These are phyloP conservation scores for Ctenopoma kingsleyae DNA, from an alignment of 2,797 vertebrate species.

Conservation along the genomic window DNA sequence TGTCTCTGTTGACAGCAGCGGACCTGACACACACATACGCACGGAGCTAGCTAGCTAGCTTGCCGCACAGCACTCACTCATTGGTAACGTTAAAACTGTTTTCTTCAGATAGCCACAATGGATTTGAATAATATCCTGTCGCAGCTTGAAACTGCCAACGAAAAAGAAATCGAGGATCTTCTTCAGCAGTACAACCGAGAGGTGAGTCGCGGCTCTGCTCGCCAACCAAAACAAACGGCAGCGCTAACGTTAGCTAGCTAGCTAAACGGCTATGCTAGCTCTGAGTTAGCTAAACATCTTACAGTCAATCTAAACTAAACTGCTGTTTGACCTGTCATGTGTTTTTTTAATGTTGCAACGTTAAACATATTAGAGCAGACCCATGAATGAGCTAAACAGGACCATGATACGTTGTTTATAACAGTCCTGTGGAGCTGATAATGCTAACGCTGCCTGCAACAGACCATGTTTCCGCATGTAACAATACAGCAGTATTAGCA, in stretches of 20 bases:
- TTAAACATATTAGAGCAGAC: not conserved
- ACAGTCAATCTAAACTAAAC: not conserved
- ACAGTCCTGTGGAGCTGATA: not conserved
- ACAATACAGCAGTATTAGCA: not conserved
- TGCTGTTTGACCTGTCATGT: not conserved
- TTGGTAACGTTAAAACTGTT: constrained; percentile 8
- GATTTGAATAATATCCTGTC: constrained; percentile 82
- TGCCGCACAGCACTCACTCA: constrained; percentile 32
- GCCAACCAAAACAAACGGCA: constrained; percentile 68
- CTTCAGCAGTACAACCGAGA: constrained; percentile 89
- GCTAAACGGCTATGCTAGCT: constrained; percentile 34
- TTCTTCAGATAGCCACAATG: constrained; percentile 70
- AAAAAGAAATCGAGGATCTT: constrained; percentile 82
- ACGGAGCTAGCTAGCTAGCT: constrained; percentile 51
- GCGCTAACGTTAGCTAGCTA: constrained; percentile 49
- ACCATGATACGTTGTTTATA: not conserved
- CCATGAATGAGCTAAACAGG: not conserved
- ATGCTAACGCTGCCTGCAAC: constrained; percentile 38
- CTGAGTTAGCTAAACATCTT: not conserved
- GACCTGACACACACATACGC: not conserved
- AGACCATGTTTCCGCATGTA: not conserved
- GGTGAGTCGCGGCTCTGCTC: constrained; percentile 79
- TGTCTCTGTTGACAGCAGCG: constrained; percentile 56
- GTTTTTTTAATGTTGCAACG: not conserved
- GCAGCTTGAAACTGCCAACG: constrained; percentile 80